A percentile compares a stretch with the other conserved stretches of the same genome.
Evolutionary conservation across 2,797 vertebrate genomes (phyloP).

Genomic region (Cuculus canorus): DNA sequence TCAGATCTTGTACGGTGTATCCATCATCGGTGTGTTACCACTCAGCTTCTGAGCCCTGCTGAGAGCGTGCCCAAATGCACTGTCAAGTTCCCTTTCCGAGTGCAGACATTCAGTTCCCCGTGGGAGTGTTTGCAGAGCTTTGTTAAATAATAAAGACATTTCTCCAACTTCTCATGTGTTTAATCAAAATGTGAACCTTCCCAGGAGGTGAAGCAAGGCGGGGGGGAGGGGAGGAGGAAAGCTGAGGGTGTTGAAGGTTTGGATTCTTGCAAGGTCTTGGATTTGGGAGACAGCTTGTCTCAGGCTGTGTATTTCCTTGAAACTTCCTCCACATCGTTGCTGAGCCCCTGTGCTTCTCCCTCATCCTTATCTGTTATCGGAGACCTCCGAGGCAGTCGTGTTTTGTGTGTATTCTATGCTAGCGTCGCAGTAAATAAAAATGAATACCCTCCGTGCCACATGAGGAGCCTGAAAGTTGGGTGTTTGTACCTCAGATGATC

Average conservation of each 20-base stretch:
- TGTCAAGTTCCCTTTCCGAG: not conserved
- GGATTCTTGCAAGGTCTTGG: not conserved
- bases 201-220: not conserved
- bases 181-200: slow-evolving; percentile 5
- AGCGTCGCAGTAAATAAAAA: not conserved
- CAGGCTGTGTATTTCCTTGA: not conserved
- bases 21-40: not conserved
- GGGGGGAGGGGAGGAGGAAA: not conserved
- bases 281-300: not conserved
- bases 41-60: slow-evolving; percentile 9
- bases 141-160: slow-evolving; percentile 4
- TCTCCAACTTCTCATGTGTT: not conserved
- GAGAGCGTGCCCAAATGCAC: not conserved
- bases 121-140: slow-evolving; percentile 15
- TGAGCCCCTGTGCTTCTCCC: not conserved
- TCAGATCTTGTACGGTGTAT: not conserved
- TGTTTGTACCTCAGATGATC: not conserved
- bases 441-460: not conserved
- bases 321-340: not conserved
- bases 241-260: not conserved
- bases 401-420: not conserved
- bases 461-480: not conserved
- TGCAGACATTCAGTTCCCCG: not conserved
- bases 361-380: not conserved
- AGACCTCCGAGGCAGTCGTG: not conserved